Evolutionary conservation across 92 coral and sea anemone genomes (phyloP), one percentile per base, ranked within the genome.

Genomic region (Ricordea florida): DNA sequence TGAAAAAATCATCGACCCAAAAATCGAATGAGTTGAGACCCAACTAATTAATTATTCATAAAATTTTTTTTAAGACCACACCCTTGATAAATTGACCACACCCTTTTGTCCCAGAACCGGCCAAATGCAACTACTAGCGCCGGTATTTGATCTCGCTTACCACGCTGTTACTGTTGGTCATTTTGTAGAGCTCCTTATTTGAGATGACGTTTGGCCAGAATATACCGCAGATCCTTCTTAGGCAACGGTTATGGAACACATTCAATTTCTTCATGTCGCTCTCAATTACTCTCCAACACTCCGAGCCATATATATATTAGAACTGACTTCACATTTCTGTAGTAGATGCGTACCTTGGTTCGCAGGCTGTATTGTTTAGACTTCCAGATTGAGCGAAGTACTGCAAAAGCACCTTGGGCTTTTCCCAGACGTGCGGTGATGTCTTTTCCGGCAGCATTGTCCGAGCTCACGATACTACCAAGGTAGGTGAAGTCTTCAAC

Each of bases 271-370:
- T 1, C 14, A 22, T 32, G 26, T 49, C 57, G n/a, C 57, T 13
- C 30, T 49, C 26, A 8, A 4, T 49, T 6, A 21, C 57, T 49
- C 26, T 49, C 30, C 9, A 22, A 4, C 69, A 72, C 22, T 72
- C 79, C 4, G 79, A 57, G 34, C 47, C 16, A 34, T 33, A 68
- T 14, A 49, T 43, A 68, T 14, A 49, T 43, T 14, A 49, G 21
- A 14, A 50, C 76, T 0, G 48, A 20, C 7, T 68, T 68, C 4
- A 68, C 62, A n/a, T 31, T 68, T 3, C 44, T 44, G 57, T 65
- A 38, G 20, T 65, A 42, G 4, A 65, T 7, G 4, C 40, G 11
- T 0, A 65, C 6, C 23, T 65, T 65, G 8, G 57, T 64, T 20
- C 3, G 40, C 15, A 65, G 27, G 21, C 57, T 44, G 20, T 68